Conservation (phyloP, 2,888 invertebrate genomes). For the Rotaria sp. region DNA sequence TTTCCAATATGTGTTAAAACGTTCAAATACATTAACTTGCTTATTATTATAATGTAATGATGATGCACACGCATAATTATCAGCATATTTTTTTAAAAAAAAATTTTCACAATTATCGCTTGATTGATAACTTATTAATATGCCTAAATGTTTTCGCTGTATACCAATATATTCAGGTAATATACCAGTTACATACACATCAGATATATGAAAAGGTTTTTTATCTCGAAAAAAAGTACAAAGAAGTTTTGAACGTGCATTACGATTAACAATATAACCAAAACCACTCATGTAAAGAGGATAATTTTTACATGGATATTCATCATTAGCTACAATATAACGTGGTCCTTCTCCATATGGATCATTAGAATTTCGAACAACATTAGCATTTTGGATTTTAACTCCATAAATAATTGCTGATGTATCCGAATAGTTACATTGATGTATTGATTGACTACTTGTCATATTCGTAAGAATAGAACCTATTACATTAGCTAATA, state of each 20-base stretch:
- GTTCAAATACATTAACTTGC: neutral
- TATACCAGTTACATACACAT: slow-evolving; percentile 47
- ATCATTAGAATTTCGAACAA: neutral
- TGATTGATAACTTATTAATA: neutral
- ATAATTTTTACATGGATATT: neutral
- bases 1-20: neutral
- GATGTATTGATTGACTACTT: neutral
- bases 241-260: neutral
- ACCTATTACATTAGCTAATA: neutral
- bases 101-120: neutral
- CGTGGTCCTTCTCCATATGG: neutral
- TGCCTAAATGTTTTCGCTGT: neutral
- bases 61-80: neutral
- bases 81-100: neutral
- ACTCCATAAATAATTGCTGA: neutral
- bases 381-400: neutral
- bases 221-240: slow-evolving; percentile 10
- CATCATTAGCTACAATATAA: neutral
- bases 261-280: neutral
- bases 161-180: slow-evolving; percentile 3
- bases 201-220: slow-evolving; percentile 36
- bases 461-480: neutral
- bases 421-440: neutral
- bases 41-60: neutral
- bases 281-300: neutral